Conservation (phyloP, 2,113 vertebrate genomes). For the Pachycephala philippinensis region DNA sequence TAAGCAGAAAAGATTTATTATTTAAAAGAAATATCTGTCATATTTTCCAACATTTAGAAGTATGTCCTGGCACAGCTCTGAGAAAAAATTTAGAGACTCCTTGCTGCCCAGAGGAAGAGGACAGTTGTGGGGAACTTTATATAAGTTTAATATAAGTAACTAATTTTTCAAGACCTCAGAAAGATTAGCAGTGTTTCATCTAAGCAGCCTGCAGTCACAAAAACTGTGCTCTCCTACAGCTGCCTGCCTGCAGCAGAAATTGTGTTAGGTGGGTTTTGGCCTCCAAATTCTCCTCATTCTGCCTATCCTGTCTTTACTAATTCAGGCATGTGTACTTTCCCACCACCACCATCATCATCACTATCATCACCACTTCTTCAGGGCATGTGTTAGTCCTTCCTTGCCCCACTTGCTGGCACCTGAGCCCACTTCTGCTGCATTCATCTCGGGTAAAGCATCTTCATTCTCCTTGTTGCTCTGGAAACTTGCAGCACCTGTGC, state of each 20-base stretch:
- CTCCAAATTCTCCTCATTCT: not conserved
- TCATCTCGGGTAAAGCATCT: not conserved
- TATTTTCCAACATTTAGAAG: not conserved
- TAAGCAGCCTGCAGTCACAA: not conserved
- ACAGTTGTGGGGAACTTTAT: not conserved
- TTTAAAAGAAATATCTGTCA: not conserved
- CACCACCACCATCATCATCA: too few relatives aligned
- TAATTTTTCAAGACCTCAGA: not conserved
- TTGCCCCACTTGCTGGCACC: not conserved
- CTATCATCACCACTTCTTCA: not conserved
- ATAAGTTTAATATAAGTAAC: not conserved
- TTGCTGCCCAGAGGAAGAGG: not conserved
- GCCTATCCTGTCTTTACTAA: not conserved
- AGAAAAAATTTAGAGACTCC: not conserved
- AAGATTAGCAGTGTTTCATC: not conserved
- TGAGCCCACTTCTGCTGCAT: not conserved
- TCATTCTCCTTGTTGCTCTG: not conserved
- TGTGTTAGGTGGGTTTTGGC: not conserved
- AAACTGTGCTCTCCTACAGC: fast-evolving
- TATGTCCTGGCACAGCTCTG: not conserved
- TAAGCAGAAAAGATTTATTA: not conserved
- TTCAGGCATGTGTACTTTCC: not conserved
- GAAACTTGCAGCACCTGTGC: not conserved
- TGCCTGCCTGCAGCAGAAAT: not conserved
- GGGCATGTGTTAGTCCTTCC: not conserved